Evolutionary conservation across 1,140 invertebrate genomes (phyloP).

Genomic region (Calephelis nemesis): DNA sequence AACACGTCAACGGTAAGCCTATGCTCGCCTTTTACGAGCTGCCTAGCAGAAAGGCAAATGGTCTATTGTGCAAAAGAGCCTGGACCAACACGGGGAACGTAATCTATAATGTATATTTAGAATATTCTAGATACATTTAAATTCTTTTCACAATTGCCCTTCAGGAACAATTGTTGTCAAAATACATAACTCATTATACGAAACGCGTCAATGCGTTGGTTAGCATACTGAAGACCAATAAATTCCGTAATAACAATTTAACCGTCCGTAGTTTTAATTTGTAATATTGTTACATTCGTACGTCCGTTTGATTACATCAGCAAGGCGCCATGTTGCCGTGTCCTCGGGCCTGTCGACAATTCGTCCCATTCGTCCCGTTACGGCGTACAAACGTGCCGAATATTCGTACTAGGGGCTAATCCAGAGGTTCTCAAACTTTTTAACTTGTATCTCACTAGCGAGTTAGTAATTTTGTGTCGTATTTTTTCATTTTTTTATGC

Average conservation of each 20-base stretch:
- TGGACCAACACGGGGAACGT: too few relatives aligned
- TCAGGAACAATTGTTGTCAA: constrained; percentile 36
- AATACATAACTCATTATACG: constrained; percentile 38
- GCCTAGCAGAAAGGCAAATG: too few relatives aligned
- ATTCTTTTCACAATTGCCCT: too few relatives aligned
- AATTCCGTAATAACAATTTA: constrained; percentile 51
- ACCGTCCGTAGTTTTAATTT: constrained; percentile 54
- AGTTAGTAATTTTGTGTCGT: too few relatives aligned
- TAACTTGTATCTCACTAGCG: too few relatives aligned
- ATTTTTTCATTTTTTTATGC: too few relatives aligned
- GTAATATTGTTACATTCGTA: constrained; percentile 53
- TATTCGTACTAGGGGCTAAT: constrained; percentile 44
- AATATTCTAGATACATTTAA: too few relatives aligned
- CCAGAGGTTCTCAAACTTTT: too few relatives aligned
- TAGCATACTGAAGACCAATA: constrained; percentile 45
- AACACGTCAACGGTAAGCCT: too few relatives aligned
- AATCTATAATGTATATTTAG: too few relatives aligned
- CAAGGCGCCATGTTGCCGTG: constrained; percentile 37
- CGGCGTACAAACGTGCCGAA: constrained; percentile 70
- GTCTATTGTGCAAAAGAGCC: too few relatives aligned
- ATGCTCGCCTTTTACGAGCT: too few relatives aligned
- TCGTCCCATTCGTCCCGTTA: constrained; percentile 42
- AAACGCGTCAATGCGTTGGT: constrained; percentile 35
- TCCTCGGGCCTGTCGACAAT: constrained; percentile 37
- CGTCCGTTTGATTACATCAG: constrained; percentile 60